Conservation (phyloP, 2,797 vertebrate species). For the Coilia nasus region DNA sequence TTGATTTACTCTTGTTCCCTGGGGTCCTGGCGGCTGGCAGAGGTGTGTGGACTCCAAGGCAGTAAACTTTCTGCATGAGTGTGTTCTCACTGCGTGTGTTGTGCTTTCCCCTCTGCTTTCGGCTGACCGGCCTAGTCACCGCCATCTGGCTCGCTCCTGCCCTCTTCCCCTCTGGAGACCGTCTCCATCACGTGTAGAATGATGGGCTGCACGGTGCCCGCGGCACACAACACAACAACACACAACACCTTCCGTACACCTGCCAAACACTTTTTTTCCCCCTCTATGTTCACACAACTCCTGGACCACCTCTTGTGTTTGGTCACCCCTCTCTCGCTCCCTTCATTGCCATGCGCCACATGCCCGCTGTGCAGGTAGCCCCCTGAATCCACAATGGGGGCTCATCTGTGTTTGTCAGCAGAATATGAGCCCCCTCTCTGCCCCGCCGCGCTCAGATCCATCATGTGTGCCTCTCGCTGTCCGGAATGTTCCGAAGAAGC, state of each 20-base stretch:
- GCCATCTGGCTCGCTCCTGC: conserved; percentile 44
- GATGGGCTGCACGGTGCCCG: conserved; percentile 35
- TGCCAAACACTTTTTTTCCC: conserved; percentile 32
- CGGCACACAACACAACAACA: conserved; percentile 25
- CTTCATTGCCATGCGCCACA: conserved; percentile 33
- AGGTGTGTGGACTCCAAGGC: background rate
- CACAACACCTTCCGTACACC: conserved; percentile 48
- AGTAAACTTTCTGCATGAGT: background rate
- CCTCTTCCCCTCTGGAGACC: conserved; percentile 40
- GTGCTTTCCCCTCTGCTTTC: conserved; percentile 28
- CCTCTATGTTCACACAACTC: conserved; percentile 1
- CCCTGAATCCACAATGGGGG: conserved; percentile 49
- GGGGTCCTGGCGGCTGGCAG: background rate
- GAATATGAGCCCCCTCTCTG: conserved; percentile 39
- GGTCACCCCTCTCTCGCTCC: conserved; percentile 26
- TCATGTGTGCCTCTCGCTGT: conserved; percentile 49
- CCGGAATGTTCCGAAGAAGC: conserved; percentile 44
- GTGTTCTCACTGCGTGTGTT: conserved; percentile 19
- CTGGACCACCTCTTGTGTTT: conserved; percentile 27
- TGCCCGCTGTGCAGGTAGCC: conserved; percentile 36
- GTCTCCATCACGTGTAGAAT: conserved; percentile 40
- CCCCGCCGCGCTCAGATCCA: conserved; percentile 44
- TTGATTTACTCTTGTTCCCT: background rate
- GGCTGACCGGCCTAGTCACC: background rate
- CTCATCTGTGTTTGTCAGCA: conserved; percentile 53